These are phyloP conservation scores for Isurus oxyrinchus DNA, from an alignment of 2,113 vertebrate species.

Conservation along the genomic window DNA sequence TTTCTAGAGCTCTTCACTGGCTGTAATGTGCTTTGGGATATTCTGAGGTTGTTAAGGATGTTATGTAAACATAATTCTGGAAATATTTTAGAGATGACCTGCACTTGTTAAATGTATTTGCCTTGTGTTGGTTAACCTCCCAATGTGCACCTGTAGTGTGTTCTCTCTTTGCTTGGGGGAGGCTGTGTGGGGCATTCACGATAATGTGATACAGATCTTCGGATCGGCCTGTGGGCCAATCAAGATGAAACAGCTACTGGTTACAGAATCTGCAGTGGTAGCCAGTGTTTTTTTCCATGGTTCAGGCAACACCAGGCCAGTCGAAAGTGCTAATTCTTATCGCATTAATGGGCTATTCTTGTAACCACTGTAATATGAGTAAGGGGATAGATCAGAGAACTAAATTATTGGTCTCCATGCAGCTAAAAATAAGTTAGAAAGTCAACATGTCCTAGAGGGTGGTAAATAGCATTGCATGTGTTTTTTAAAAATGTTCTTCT, in stretches of 20 bases:
- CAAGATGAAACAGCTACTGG: not conserved
- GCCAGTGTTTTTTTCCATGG: not conserved
- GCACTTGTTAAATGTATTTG: not conserved
- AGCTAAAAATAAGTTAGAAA: not conserved
- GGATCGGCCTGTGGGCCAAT: not conserved
- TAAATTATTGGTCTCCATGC: not conserved
- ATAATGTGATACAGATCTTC: not conserved
- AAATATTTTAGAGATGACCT: not conserved
- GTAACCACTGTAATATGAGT: not conserved
- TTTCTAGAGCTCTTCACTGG: not conserved
- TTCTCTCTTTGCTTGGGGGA: not conserved
- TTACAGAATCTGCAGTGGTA: not conserved
- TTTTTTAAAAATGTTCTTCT: not conserved
- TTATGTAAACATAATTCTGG: not conserved
- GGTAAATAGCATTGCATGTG: not conserved
- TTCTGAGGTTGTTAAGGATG: not conserved
- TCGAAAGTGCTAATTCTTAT: not conserved
- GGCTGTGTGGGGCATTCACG: not conserved
- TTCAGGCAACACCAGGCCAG: not conserved
- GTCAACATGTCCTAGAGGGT: not conserved
- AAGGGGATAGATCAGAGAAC: not conserved
- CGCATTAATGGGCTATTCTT: not conserved
- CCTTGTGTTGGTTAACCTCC: not conserved
- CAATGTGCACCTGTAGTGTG: not conserved
- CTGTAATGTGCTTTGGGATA: not conserved